Conservation (phyloP, 2,888 invertebrate species). For the Drosophila neutralis region DNA sequence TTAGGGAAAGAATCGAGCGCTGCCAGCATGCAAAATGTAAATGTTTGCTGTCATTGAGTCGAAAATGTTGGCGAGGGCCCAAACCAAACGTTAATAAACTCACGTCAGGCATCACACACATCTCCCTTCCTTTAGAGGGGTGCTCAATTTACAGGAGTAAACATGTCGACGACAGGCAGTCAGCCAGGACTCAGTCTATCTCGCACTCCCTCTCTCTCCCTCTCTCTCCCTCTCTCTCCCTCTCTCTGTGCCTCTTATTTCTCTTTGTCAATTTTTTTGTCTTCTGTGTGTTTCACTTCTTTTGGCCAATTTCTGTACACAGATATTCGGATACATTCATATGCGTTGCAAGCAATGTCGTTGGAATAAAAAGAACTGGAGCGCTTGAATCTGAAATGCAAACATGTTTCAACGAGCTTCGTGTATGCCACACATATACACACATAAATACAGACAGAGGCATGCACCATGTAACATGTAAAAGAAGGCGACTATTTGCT, state of each 20-base stretch:
- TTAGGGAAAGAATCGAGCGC: constrained; percentile 26
- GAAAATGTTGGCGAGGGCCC: constrained; percentile 70
- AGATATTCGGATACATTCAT: constrained; percentile 3
- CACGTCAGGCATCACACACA: constrained; percentile 19
- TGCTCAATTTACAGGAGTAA: constrained; percentile 75
- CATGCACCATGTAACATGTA: background rate
- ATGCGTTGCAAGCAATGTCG: constrained; percentile 39
- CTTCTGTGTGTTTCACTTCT: constrained; percentile 10
- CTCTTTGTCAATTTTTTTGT: background rate
- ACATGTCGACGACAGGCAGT: constrained; percentile 45
- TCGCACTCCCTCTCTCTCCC: background rate
- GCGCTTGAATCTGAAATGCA: constrained; percentile 73
- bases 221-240: background rate
- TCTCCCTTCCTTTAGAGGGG: constrained; percentile 3
- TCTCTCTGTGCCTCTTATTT: background rate
- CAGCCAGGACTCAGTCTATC: constrained; percentile 15
- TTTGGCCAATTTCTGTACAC: constrained; percentile 13
- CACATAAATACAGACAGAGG: background rate
- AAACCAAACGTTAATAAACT: constrained; percentile 76
- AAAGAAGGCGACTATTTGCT: constrained; percentile 9
- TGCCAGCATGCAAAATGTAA: constrained; percentile 72
- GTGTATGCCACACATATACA: background rate
- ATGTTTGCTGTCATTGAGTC: constrained; percentile 76
- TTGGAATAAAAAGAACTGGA: constrained; percentile 40
- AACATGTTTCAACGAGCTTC: constrained; percentile 55